Conservation (phyloP, 2,113 vertebrate genomes). For the Fregetta grallaria region DNA sequence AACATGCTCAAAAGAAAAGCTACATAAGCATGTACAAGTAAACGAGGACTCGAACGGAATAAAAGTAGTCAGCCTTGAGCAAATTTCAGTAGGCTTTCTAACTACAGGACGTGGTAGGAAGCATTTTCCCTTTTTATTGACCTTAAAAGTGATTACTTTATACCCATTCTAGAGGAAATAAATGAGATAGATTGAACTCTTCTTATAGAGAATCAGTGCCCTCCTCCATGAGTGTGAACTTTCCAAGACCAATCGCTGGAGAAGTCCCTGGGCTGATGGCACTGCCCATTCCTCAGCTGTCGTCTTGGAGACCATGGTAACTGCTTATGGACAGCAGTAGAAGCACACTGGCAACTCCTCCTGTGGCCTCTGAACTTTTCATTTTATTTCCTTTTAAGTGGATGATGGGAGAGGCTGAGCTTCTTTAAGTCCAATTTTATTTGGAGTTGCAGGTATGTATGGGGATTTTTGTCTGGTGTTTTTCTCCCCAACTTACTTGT, state of each 20-base stretch:
- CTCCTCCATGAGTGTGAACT: not conserved
- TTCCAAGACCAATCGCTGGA: not conserved
- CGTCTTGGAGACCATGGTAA: accelerated
- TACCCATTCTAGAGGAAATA: not conserved
- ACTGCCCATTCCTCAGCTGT: not conserved
- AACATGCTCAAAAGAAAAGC: not conserved
- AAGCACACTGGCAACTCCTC: not conserved
- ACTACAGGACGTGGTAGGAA: not conserved
- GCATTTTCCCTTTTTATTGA: not conserved
- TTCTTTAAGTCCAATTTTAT: not conserved
- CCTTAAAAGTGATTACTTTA: not conserved
- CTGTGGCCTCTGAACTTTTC: not conserved
- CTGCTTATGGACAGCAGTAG: not conserved
- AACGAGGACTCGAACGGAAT: not conserved
- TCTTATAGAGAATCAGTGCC: not conserved
- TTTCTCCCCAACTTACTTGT: not conserved
- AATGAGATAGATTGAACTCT: not conserved
- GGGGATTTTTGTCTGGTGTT: not conserved
- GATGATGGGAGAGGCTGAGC: not conserved
- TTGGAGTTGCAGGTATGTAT: not conserved
- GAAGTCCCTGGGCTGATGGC: not conserved
- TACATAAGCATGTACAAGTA: not conserved
- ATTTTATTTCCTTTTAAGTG: not conserved
- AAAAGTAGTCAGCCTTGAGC: not conserved
- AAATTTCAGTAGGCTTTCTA: not conserved